Base-by-base conservation (phyloP, 2,888 invertebrate species). In the Clanis bilineata region DNA sequence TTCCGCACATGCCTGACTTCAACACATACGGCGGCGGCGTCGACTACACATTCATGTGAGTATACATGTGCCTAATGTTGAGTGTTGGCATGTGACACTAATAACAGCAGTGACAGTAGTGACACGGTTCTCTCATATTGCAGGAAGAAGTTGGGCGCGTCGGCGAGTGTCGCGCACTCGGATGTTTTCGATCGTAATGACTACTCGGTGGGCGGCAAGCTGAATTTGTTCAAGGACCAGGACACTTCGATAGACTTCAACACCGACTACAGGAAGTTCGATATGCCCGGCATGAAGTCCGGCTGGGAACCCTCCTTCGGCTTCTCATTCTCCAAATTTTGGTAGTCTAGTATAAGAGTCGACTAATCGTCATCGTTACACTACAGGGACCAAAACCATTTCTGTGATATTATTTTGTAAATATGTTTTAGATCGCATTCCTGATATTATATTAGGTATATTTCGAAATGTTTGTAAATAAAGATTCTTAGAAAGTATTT, bases 11-110 rank as follows among this genome's bases (percentile, higher is more conserved):
- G 0, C 83, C 86, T 3, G 78, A 80, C 69, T 85, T 84, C 70
- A 83, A 80, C 65, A 85, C 85, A 3, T 68, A 76, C 12, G 86
- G 86, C 0, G 85, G 74, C 1, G 75, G 80, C 10, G 44, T 82
- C 7, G 83, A 86, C 59, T 86, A 86, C 61, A 78, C 77, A 74
- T 59, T 41, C 57, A 51, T 32, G 51, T 60, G 54, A 51, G 47
- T 43, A n/a, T n/a, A n/a, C n/a, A 23, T 18, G 5, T 12, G 32
- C 41, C 36, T 2, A 7, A n/a, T 32, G 23, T 3, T 15, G 4
- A 41, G 6, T 23, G 0, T 10, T 12, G 28, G 18, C 18, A 12
- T 4, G 18, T 18, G 32, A 10, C 23, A n/a, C 15, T 18, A 18
- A 6, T 18, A 15, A 41, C 6, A 15, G 15, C 15, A 18, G 41